Evolutionary conservation across 2,888 invertebrate species (phyloP).

Genomic region (Bimastos eiseni): DNA sequence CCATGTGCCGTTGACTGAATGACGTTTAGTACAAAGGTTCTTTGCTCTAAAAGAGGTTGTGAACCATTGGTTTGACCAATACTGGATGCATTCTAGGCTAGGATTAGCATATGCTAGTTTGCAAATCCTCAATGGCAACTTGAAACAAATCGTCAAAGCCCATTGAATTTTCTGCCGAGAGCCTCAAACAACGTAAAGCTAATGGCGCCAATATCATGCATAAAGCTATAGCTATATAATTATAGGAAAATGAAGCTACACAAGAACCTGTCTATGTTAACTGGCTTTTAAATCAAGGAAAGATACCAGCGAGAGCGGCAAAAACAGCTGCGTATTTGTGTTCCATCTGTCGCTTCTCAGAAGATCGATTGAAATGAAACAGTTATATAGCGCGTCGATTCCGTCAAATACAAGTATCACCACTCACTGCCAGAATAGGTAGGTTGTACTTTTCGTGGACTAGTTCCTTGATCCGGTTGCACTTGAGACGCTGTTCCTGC

Average conservation of each 20-base stretch:
- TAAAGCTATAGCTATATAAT: neutral
- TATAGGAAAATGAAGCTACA: neutral
- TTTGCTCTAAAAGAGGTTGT: too few relatives aligned
- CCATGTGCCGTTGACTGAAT: too few relatives aligned
- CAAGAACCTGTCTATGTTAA: neutral
- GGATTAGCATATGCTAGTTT: too few relatives aligned
- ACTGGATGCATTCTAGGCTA: too few relatives aligned
- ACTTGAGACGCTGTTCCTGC: slow-evolving; percentile 8
- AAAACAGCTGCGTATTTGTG: neutral
- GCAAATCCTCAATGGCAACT: too few relatives aligned
- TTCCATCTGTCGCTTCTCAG: neutral
- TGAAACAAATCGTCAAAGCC: too few relatives aligned
- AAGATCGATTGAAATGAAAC: neutral
- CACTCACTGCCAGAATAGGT: neutral
- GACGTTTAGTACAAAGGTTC: too few relatives aligned
- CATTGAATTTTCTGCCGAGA: too few relatives aligned
- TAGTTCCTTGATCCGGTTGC: slow-evolving; percentile 7
- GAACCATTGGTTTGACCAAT: too few relatives aligned
- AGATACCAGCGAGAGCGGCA: neutral
- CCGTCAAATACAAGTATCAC: neutral
- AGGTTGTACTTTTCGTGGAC: slow-evolving; percentile 17
- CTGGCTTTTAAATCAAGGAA: neutral
- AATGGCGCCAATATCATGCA: neutral
- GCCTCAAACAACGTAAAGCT: neutral
- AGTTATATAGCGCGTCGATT: neutral